These are phyloP conservation scores for Oeneis ivallda DNA, from an alignment of 2,888 invertebrate species.

Conservation along the genomic window DNA sequence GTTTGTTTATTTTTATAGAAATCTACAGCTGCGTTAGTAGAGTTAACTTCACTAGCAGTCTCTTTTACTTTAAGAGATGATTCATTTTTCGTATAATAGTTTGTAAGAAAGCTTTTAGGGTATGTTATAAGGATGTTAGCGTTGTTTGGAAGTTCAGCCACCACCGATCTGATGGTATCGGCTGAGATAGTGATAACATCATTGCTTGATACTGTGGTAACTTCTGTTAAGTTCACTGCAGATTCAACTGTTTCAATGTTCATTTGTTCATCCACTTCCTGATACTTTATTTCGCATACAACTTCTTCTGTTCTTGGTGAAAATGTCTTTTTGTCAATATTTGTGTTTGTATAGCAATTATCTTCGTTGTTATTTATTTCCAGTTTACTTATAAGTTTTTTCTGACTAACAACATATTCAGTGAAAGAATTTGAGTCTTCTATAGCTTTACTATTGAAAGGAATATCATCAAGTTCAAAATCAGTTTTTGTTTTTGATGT, in stretches of 20 bases:
- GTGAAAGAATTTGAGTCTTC: constrained; percentile 20
- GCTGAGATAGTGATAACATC: constrained; percentile 5
- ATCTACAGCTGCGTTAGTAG: constrained; percentile 42
- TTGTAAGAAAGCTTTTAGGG: constrained; percentile 54
- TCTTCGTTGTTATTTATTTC: constrained; percentile 28
- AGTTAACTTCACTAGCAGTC: constrained; percentile 43
- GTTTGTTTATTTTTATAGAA: constrained; percentile 37
- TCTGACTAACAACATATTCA: constrained; percentile 28
- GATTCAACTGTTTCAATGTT: constrained; percentile 1
- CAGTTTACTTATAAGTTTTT: constrained; percentile 28
- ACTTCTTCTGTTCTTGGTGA: neutral
- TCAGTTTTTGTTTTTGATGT: constrained; percentile 15
- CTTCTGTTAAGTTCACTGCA: neutral
- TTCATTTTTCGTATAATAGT: constrained; percentile 43
- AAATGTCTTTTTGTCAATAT: neutral
- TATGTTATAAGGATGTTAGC: constrained; percentile 65
- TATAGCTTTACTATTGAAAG: constrained; percentile 2
- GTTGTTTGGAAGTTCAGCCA: constrained; percentile 59
- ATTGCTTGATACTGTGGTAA: neutral
- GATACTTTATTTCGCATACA: neutral
- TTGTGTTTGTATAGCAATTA: neutral
- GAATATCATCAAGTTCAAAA: constrained; percentile 26
- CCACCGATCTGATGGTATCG: constrained; percentile 41
- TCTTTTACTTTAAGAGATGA: constrained; percentile 42
- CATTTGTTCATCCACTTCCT: neutral